Evolutionary conservation across 2,113 vertebrate genomes (phyloP), one percentile per base, ranked within the genome.

Genomic region (Geothlypis trichas): DNA sequence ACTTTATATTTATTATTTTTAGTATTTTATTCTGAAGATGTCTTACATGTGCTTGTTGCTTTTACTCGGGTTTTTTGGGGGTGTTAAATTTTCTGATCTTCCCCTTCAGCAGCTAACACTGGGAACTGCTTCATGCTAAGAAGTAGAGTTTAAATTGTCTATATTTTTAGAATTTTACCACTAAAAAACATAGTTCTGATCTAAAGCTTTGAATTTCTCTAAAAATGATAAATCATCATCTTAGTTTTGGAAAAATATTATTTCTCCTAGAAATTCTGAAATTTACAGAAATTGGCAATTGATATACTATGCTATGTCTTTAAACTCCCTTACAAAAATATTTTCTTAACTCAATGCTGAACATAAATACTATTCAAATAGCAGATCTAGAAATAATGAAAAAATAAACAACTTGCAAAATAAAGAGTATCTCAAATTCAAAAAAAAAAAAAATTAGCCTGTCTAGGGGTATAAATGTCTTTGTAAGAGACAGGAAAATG

Each of bases 1-100:
- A 49, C 11, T 59, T 94, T 39, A n/a, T 65, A 7, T 77, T 7
- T 37, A 14, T 31, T 39, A 31, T 39, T 46, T 39, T 57, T 39
- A 10, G 41, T 57, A n/a, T 44, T 71, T 63, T 51, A 27, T 69
- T 84, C 62, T 55, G 7, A 58, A 82, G 22, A 67, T 51, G 3
- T 47, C 19, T 13, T 58, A 31, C 2, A 14, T 10, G 4, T 26
- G 7, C 13, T 71, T 46, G 5, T 18, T n/a, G n/a, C n/a, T n/a
- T n/a, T n/a, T n/a, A n/a, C n/a, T n/a, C n/a, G n/a, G 3, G 1
- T 15, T 35, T 28, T 59, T 28, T 9, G 0, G 9, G 15, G 20
- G 8, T 2, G 2, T 27, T 12, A 1, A 23, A 5, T 59, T 62
- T 77, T 68, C 21, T 65, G 7, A 24, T 65, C 13, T 61, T 90